Evolutionary conservation across 64 coral and sea anemone species (phyloP), one percentile per base, ranked within the genome.

Genomic region (Catalaphyllia jardinei): DNA sequence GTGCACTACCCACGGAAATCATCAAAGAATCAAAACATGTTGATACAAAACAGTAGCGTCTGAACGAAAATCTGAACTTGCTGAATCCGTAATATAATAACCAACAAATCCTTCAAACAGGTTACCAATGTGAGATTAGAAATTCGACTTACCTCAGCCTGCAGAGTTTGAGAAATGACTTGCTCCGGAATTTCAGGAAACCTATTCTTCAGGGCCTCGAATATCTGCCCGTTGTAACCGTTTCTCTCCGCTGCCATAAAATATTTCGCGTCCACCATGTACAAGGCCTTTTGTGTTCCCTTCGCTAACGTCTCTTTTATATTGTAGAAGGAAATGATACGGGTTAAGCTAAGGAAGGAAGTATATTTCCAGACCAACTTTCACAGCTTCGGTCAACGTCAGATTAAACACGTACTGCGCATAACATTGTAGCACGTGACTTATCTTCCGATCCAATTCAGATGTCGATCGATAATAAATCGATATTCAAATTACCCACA

Each of bases 211-310:
- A 85, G 81, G 81, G 81, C 81, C 63, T 69, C 81, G 15, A 85
- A 71, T 71, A 85, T 85, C 13, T 71, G 81, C 81, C 81, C 81
- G 81, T 71, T 85, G 35, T 85, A 31, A 11, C 81, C 81, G 81
- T 85, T 85, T 85, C 81, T 85, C 81, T 85, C 81, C 81, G 81
- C 42, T 71, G 81, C 81, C 81, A 85, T 85, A 85, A 85, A 85
- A 71, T 67, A 16, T 85, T 50, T 85, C 62, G 81, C 63, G 81
- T 85, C 81, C 81, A 85, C 81, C 81, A 85, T 85, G 81, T 85
- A 85, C 81, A 85, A 85, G 35, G 81, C 81, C 38, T 85, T 85
- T 51, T 85, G 31, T 50, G 63, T 50, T 50, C 20, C 62, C 81
- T 71, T 85, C 38, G 52, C 9, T 51, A 85, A 85, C 81, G 62